A percentile compares a stretch with the other conserved stretches of the same genome.
phyloP scores from a whole-genome alignment of 2,888 invertebrate species.

The Plebejus anna region DNA sequence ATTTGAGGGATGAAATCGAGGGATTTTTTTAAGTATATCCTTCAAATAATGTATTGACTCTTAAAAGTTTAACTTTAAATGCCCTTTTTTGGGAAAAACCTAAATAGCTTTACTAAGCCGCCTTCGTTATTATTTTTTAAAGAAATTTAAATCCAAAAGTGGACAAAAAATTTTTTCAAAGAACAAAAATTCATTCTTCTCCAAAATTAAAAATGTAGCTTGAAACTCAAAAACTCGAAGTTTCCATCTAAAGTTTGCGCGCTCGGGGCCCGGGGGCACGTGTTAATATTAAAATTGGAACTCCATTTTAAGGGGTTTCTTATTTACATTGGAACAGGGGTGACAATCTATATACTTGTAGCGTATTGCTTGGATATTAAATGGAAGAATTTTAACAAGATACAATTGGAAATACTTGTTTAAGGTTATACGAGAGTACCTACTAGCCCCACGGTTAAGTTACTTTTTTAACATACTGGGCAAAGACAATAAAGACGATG shows the following conservation, averaged over 20 bases:
- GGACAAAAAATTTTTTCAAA: background rate
- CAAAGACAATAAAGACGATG: background rate
- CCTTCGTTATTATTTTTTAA: too few species aligned
- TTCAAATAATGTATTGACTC: too few species aligned
- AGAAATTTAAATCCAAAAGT: background rate
- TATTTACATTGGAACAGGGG: background rate
- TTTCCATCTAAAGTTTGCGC: constrained; percentile 18
- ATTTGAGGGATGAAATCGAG: too few species aligned
- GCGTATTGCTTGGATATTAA: background rate
- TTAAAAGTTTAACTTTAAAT: too few species aligned
- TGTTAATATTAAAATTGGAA: constrained; percentile 24
- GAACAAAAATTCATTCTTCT: background rate
- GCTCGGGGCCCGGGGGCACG: constrained; percentile 1
- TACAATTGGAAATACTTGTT: background rate
- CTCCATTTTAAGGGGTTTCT: constrained; percentile 6
- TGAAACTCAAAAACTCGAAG: constrained; percentile 24
- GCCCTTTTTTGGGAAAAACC: too few species aligned
- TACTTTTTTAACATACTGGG: background rate
- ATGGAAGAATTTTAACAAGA: background rate
- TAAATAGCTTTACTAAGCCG: too few species aligned
- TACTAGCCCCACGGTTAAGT: background rate
- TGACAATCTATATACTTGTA: background rate
- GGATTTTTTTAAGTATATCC: too few species aligned
- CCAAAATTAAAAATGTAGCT: constrained; percentile 1
- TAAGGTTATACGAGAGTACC: background rate